Evolutionary conservation across 2,797 vertebrate genomes (phyloP), one percentile per base, ranked within the genome.

Genomic region (Peromyscus eremicus): DNA sequence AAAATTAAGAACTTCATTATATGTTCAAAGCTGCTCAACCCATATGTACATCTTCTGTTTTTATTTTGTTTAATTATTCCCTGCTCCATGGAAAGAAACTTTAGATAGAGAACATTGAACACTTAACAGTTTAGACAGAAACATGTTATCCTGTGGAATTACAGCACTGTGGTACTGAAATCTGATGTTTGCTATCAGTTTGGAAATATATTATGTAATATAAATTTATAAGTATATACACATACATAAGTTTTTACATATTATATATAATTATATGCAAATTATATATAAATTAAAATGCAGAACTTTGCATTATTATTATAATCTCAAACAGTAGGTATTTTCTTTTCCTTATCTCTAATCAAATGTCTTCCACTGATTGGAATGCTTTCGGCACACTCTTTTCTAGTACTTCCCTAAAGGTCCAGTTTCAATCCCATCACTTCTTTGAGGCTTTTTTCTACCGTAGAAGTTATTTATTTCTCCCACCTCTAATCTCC

Each of bases 401-500:
- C 40, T 93, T 52, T 97, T 91, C 34, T 79, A 80, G n/a, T 64
- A 70, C 68, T 92, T 55, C 55, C 55, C 70, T 91, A 73, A 97
- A 96, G 68, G 6, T 71, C 49, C 91, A 94, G 91, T 94, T 97
- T 83, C 95, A 94, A 94, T 84, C 64, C 94, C 49, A 89, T 95
- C 92, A 96, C n/a, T 96, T 97, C 66, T 95, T 95, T 84, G 79
- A 97, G 52, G 76, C 10, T 85, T 83, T 91, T 93, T 94, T 7
- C 46, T 89, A 62, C 89, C 80, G 25, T 60, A 91, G 60, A 93
- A 66, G 43, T 94, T 92, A 93, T 93, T 97, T 97, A 94, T 95
- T 96, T 97, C 94, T 95, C 46, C 85, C 85, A 80, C 64, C 40
- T 91, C 89, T 95, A 96, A 91, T 95, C 91, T 97, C 60, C 79